A percentile compares a stretch with the other conserved stretches of the same genome.
Evolutionary conservation across 2,113 vertebrate species (phyloP).

Genomic region (Leptobrachium leishanense): DNA sequence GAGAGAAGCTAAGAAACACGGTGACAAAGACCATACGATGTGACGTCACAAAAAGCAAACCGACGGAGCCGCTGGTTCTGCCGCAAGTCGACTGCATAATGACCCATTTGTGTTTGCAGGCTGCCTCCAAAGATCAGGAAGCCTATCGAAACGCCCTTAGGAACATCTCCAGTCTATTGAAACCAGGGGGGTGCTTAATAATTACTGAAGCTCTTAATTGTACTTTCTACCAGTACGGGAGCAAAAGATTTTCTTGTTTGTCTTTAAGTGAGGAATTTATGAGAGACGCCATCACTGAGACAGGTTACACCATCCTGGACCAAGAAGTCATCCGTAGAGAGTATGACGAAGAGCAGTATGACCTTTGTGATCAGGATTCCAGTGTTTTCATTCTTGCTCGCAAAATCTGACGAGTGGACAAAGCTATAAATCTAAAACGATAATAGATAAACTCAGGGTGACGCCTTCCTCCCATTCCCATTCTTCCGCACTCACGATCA

Average conservation of each 20-base stretch:
- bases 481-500: too few relatives aligned
- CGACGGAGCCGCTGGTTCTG: constrained; percentile 3
- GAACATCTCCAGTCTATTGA: constrained; percentile 57
- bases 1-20: constrained; percentile 56
- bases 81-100: constrained; percentile 58
- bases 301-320: constrained; percentile 51
- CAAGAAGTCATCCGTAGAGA: too few relatives aligned
- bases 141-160: constrained; percentile 48
- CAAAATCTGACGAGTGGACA: too few relatives aligned
- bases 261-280: constrained; percentile 34
- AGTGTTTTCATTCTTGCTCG: too few relatives aligned
- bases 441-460: too few relatives aligned
- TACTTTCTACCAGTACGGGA: constrained; percentile 57
- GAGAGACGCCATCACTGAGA: constrained; percentile 40
- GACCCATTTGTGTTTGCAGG: constrained; percentile 63
- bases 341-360: too few relatives aligned
- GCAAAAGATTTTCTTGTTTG: constrained; percentile 62
- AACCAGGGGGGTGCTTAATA: constrained; percentile 62
- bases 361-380: too few relatives aligned
- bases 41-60: constrained; percentile 64
- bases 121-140: constrained; percentile 58
- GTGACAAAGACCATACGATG: constrained; percentile 64
- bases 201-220: constrained; percentile 51
- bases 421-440: too few relatives aligned
- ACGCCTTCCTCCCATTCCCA: too few relatives aligned